These are phyloP conservation scores for Petrocephalus microphthalmus DNA, from an alignment of 2,113 vertebrate genomes.

Conservation along the genomic window DNA sequence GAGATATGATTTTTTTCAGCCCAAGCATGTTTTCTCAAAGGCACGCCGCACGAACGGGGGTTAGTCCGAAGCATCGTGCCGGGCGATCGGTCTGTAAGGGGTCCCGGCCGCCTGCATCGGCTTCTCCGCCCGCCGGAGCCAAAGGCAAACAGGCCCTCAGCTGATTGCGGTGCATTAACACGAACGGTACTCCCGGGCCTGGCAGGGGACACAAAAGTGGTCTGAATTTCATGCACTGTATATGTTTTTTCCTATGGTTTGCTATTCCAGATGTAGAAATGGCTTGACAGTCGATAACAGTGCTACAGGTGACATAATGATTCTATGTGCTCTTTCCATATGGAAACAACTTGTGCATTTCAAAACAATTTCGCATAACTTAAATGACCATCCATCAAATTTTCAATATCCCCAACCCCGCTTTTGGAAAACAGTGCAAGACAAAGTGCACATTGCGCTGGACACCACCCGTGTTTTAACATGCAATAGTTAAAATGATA, in stretches of 20 bases:
- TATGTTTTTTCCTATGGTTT: neutral
- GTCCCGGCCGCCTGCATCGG: neutral
- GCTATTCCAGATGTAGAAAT: neutral
- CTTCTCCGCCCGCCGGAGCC: neutral
- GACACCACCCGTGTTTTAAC: neutral
- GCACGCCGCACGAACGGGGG: neutral
- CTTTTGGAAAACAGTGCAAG: neutral
- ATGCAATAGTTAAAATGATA: neutral
- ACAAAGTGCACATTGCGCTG: neutral
- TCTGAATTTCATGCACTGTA: neutral
- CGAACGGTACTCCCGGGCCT: neutral
- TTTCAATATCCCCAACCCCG: neutral
- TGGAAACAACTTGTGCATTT: neutral
- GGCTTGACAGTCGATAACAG: neutral
- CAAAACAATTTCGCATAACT: neutral
- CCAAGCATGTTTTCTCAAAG: neutral
- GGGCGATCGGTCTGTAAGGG: neutral
- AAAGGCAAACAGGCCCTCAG: neutral
- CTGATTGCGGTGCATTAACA: neutral
- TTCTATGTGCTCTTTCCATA: neutral
- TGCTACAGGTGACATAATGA: neutral
- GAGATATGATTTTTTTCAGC: no score
- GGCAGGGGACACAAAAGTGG: neutral
- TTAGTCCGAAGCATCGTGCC: neutral
- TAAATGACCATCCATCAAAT: neutral